Evolutionary conservation across 2,797 vertebrate genomes (phyloP).

Genomic region (Chaetophractus vellerosus): DNA sequence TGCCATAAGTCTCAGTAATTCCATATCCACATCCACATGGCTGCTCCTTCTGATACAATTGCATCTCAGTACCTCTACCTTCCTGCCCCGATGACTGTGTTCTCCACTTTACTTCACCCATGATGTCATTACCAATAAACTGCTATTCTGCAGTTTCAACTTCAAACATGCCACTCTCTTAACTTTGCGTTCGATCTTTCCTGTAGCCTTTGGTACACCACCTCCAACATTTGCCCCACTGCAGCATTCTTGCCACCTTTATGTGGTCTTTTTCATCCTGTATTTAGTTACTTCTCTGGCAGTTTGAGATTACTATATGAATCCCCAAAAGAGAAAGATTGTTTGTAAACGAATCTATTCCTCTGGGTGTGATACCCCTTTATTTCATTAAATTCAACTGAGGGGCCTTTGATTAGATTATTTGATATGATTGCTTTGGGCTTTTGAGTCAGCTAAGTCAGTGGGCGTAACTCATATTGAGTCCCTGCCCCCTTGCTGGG

Average conservation of each 20-base stretch:
- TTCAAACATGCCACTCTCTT: background rate
- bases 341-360: no score
- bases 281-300: background rate
- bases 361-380: no score
- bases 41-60: background rate
- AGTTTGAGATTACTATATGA: no score
- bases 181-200: background rate
- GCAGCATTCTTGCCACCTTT: background rate
- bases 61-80: background rate
- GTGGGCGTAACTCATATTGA: no score
- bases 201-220: no score
- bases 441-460: no score
- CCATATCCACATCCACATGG: background rate
- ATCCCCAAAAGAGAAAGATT: no score
- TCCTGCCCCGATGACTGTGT: background rate
- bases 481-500: no score
- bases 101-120: background rate
- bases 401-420: background rate
- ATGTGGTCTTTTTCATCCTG: background rate
- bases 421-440: no score
- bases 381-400: no score
- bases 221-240: no score
- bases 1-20: background rate
- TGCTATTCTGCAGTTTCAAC: background rate
- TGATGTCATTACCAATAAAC: background rate